These are phyloP conservation scores for Prionace glauca DNA, from an alignment of 2,797 vertebrate genomes.

Conservation along the genomic window DNA sequence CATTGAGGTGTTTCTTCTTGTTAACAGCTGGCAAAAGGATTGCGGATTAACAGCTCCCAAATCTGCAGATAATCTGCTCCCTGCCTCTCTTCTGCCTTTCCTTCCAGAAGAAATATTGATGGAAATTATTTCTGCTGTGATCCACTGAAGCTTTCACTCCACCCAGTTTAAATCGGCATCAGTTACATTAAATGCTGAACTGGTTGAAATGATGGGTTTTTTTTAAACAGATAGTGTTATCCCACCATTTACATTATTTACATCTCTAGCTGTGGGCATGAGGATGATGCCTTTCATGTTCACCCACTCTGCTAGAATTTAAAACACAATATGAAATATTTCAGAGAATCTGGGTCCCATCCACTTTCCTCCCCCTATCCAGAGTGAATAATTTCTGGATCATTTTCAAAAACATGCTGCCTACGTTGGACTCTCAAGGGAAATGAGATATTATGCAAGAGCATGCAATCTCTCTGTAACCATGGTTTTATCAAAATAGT, in stretches of 20 bases:
- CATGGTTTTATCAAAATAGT: not conserved
- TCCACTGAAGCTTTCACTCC: not conserved
- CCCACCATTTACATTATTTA: not conserved
- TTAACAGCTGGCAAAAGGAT: not conserved
- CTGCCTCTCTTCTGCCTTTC: not conserved
- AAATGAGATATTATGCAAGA: not conserved
- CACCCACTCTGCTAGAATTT: not conserved
- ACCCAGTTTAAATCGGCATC: not conserved
- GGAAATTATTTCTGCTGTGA: not conserved
- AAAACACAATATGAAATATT: not conserved
- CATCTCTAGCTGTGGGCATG: not conserved
- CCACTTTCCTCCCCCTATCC: not conserved
- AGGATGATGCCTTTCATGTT: not conserved
- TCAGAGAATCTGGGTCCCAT: no score
- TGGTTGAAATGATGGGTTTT: not conserved
- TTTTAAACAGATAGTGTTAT: not conserved
- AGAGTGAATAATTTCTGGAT: not conserved
- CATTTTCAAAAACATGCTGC: not conserved
- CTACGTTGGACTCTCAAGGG: not conserved
- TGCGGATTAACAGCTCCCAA: not conserved
- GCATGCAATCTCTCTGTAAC: not conserved
- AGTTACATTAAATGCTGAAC: not conserved
- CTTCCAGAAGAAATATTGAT: not conserved
- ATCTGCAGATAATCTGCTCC: not conserved
- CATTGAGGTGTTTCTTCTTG: not conserved